These are phyloP conservation scores for Hesperophylax magnus DNA, from an alignment of 1,140 invertebrate species.

Conservation along the genomic window DNA sequence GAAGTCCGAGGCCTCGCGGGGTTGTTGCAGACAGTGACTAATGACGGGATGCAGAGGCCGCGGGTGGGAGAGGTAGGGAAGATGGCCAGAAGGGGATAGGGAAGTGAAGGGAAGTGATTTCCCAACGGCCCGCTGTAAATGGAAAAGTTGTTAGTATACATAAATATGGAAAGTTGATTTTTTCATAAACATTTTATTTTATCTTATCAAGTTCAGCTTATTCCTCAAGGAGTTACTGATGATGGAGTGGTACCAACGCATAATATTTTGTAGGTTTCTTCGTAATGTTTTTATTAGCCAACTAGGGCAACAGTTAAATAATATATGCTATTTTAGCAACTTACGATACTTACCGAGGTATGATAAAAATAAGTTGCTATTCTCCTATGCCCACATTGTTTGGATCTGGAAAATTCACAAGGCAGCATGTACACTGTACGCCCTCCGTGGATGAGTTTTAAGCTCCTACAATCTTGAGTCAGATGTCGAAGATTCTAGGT, in stretches of 20 bases:
- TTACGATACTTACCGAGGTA: too few relatives aligned
- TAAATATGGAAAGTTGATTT: slow-evolving; percentile 32
- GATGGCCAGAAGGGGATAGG: neutral
- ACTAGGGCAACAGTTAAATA: too few relatives aligned
- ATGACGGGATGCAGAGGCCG: neutral
- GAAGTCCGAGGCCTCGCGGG: neutral
- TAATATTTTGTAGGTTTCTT: neutral
- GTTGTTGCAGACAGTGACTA: slow-evolving; percentile 28
- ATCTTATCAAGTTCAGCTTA: neutral
- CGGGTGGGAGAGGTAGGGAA: neutral
- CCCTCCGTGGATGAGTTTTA: too few relatives aligned
- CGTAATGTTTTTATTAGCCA: too few relatives aligned
- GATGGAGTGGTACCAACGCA: neutral
- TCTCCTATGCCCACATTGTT: too few relatives aligned
- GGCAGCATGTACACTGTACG: too few relatives aligned
- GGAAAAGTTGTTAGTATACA: slow-evolving; percentile 27
- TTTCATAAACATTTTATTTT: slow-evolving; percentile 33
- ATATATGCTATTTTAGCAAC: too few relatives aligned
- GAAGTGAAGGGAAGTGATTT: slow-evolving; percentile 22
- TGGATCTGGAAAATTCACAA: too few relatives aligned
- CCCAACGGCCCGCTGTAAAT: slow-evolving; percentile 22
- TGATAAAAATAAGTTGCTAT: too few relatives aligned
- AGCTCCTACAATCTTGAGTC: too few relatives aligned
- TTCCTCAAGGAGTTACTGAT: neutral
- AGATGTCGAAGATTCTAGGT: too few relatives aligned